Percentiles rank a stretch among this genome's conserved stretches.
Conservation (phyloP, 2,888 invertebrate genomes). For the Cerastis rubricosa region DNA sequence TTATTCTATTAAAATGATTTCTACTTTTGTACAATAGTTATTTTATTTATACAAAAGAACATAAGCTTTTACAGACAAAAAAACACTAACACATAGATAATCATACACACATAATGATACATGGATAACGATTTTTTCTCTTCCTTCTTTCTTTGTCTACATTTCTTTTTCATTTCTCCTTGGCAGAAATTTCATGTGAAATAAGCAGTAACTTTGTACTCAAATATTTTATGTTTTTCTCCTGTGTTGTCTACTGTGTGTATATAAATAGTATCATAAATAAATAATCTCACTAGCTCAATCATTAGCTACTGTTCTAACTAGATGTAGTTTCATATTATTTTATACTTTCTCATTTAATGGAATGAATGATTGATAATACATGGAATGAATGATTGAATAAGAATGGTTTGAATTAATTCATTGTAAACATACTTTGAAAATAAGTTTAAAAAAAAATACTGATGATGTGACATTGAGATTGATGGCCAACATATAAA, state of each 20-base stretch:
- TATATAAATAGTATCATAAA: too few species aligned
- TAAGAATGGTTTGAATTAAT: not conserved
- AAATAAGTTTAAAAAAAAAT: not conserved
- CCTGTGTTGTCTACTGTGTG: too few species aligned
- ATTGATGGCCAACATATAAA: not conserved
- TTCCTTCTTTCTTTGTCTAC: too few species aligned
- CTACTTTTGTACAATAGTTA: not conserved
- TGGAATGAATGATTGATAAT: not conserved
- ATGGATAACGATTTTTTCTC: too few species aligned
- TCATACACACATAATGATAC: too few species aligned
- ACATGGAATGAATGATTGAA: constrained; percentile 1
- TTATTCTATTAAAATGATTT: too few species aligned
- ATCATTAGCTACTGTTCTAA: not conserved
- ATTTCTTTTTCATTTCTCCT: too few species aligned
- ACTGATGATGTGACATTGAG: not conserved
- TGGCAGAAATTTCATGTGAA: too few species aligned
- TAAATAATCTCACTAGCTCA: not conserved
- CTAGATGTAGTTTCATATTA: not conserved
- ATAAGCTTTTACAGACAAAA: not conserved
- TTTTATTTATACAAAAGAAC: not conserved
- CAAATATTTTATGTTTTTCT: too few species aligned
- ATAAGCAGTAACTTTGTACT: too few species aligned
- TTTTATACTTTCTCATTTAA: not conserved
- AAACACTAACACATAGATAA: not conserved
- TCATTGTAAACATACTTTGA: not conserved